A percentile compares a stretch with the other conserved stretches of the same genome.
Conservation (phyloP, 2,113 vertebrate species). For the Ictalurus furcatus region DNA sequence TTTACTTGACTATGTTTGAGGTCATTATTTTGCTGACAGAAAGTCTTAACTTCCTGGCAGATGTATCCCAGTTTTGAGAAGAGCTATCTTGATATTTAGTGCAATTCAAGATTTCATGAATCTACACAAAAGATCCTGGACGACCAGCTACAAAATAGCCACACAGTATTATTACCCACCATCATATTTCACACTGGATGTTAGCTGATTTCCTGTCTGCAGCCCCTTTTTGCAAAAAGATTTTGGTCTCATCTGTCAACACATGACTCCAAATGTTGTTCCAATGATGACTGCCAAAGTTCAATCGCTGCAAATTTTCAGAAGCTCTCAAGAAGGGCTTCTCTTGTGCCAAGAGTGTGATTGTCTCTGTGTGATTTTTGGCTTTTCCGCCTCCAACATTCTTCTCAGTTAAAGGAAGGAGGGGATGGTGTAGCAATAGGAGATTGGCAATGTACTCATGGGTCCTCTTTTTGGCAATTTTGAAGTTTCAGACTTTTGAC, state of each 20-base stretch:
- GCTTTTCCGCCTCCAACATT: not conserved
- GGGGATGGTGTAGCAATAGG: not conserved
- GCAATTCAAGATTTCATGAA: not conserved
- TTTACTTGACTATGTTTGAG: not conserved
- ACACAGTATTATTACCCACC: not conserved
- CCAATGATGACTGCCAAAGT: not conserved
- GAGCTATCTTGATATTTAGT: not conserved
- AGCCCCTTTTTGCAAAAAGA: not conserved
- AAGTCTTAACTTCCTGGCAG: not conserved
- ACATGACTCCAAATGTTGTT: not conserved
- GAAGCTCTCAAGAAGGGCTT: not conserved
- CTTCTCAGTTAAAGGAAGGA: not conserved
- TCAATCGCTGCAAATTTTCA: not conserved
- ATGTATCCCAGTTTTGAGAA: not conserved
- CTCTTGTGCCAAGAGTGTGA: not conserved
- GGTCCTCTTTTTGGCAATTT: not conserved
- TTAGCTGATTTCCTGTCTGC: not conserved
- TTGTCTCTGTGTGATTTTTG: slow-evolving; percentile 3
- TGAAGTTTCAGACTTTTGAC: not conserved
- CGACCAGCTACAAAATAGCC: not conserved
- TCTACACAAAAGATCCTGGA: not conserved
- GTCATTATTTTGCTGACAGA: not conserved
- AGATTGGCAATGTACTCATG: not conserved
- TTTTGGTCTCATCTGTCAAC: not conserved
- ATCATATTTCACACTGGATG: not conserved